These are phyloP conservation scores for Aurelia sp. DNA, from an alignment of 30 jellyfish, hydroid and myxozoan species.

Conservation along the genomic window DNA sequence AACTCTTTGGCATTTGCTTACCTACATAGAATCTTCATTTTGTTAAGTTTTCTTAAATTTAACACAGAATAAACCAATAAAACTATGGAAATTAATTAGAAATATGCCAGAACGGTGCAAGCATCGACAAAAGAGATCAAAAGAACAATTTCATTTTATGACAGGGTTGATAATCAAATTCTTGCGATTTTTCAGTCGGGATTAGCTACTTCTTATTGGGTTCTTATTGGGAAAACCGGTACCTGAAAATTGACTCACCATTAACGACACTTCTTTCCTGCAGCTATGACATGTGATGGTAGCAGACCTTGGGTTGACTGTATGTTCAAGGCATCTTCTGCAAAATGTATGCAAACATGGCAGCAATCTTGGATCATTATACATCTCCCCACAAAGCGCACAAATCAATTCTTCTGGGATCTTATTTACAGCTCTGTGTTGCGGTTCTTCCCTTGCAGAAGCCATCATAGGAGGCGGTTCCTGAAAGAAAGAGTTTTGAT, in stretches of 20 bases:
- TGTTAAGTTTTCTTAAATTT: no score
- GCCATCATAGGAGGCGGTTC: slow-evolving; percentile 76
- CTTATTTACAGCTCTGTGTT: slow-evolving; percentile 49
- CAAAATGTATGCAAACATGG: slow-evolving; percentile 98
- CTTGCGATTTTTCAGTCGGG: no score
- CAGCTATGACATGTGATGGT: slow-evolving; percentile 95
- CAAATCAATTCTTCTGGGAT: slow-evolving; percentile 81
- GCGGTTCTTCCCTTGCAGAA: slow-evolving; percentile 85
- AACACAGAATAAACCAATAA: no score
- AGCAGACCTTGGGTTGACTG: slow-evolving; percentile 94
- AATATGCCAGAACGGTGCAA: no score
- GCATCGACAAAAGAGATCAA: no score
- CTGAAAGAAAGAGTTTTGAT: slow-evolving; percentile 58
- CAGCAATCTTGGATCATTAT: slow-evolving; percentile 90
- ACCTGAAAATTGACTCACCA: slow-evolving; percentile 50
- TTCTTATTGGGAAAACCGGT: no score
- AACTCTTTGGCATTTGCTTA: no score
- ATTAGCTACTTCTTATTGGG: no score
- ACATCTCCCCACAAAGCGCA: slow-evolving; percentile 97
- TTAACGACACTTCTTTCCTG: slow-evolving; percentile 85
- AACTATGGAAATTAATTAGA: no score
- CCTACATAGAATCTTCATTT: no score
- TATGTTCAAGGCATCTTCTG: slow-evolving; percentile 95
- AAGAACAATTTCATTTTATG: no score
- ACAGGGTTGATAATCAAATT: no score